Base-by-base conservation (phyloP, 2,113 vertebrate genomes). In the Megaleporinus macrocephalus region DNA sequence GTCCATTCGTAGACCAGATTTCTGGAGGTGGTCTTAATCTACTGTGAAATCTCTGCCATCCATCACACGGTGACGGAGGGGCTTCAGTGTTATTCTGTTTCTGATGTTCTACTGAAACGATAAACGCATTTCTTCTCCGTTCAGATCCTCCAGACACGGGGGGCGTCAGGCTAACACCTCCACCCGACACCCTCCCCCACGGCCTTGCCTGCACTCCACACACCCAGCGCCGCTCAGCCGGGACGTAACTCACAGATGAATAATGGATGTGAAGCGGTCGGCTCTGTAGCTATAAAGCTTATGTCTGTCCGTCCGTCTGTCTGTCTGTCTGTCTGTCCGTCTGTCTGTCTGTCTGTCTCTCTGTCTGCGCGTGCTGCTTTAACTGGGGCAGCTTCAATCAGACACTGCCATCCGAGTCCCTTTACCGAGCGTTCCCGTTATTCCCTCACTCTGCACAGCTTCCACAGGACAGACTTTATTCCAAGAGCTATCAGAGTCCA, bases 211-310 rank as follows among this genome's bases (percentile, higher is more conserved):
- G 77, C 59, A 44, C 55, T 69, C 57, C 27, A 76, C 73, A 20
- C 29, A 44, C 88, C 90, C 78, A 30, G 73, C 53, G 20, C 18
- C 87, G 90, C 89, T 89, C 89, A 90, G 86, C 86, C 91, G 57
- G 88, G 88, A 91, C 92, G 87, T 92, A 94, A 93, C 93, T 93
- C 90, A 83, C 83, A 69, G 72, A 94, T 94, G 91, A 95, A 95
- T 95, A 93, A 95, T 95, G 90, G 90, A 94, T 94, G 87, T 82
- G 66, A 86, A 89, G 90, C 89, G 91, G 92, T 93, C 90, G 87
- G 13, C 55, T 69, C 61, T 76, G 62, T 78, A 78, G 75, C 74
- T 53, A 30, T 18, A 70, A 83, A 61, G 76, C 76, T 5, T 59
- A 29, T 24, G 36, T 26, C 85, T 82, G 81, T 90, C 87, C 86